phyloP scores from a whole-genome alignment of 2,113 vertebrate genomes.

The Elephantulus edwardii region DNA sequence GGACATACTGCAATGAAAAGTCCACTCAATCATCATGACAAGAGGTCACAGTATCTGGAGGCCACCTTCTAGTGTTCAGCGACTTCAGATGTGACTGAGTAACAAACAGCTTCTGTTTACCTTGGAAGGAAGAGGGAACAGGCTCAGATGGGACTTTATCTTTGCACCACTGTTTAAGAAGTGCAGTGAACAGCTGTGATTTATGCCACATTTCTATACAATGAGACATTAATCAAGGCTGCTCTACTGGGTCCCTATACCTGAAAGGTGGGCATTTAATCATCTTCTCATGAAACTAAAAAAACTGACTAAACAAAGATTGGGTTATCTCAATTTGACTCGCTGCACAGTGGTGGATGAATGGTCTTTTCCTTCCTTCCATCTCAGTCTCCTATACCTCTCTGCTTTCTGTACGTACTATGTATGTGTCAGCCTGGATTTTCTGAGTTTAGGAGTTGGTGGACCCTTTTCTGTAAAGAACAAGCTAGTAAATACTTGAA shows the following conservation, averaged over 20 bases:
- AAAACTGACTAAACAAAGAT: not conserved
- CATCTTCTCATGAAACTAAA: not conserved
- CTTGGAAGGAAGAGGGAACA: not conserved
- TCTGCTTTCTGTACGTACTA: not conserved
- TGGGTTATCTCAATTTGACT: not conserved
- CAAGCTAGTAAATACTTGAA: not conserved
- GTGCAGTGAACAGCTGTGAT: not conserved
- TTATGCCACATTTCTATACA: not conserved
- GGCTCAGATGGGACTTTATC: not conserved
- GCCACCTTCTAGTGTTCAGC: not conserved
- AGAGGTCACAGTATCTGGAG: conserved; percentile 34
- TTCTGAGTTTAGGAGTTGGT: not conserved
- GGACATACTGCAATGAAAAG: conserved; percentile 3
- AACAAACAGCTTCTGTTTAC: conserved; percentile 43
- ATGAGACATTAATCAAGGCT: conserved; percentile 15
- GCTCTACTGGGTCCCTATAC: not conserved
- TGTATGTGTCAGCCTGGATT: not conserved
- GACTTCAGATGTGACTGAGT: conserved; percentile 14
- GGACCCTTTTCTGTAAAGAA: not conserved
- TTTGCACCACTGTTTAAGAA: not conserved
- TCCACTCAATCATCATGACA: conserved; percentile 53
- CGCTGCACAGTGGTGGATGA: not conserved
- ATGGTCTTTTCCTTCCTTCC: not conserved
- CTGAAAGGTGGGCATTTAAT: not conserved
- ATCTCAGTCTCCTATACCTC: not conserved